A percentile compares a stretch with the other conserved stretches of the same genome.
phyloP scores from a whole-genome alignment of 2,888 invertebrate genomes.

The Drosophila colorata region DNA sequence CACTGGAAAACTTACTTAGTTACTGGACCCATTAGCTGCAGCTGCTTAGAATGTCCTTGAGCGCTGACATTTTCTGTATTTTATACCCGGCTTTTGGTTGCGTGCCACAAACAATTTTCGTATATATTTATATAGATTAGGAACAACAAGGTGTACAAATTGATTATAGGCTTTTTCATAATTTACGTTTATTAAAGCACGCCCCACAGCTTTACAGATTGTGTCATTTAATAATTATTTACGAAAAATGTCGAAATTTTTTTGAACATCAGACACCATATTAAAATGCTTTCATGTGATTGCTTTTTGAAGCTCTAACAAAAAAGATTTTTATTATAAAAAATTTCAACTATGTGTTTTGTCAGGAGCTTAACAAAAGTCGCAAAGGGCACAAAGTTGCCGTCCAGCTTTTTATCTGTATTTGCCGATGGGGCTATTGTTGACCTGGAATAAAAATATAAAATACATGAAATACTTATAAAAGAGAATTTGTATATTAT shows the following conservation, averaged over 20 bases:
- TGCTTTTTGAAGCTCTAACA: slow-evolving; percentile 32
- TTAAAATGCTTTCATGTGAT: slow-evolving; percentile 54
- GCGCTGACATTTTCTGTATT: slow-evolving; percentile 18
- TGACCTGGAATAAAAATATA: slow-evolving; percentile 20
- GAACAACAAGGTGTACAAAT: slow-evolving; percentile 45
- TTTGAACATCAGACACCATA: slow-evolving; percentile 10
- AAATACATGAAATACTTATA: slow-evolving; percentile 14
- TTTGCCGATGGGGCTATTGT: too few relatives aligned
- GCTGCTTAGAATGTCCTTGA: slow-evolving; percentile 63
- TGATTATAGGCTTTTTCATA: slow-evolving; percentile 68
- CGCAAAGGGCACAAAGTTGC: slow-evolving; percentile 22
- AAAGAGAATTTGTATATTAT: slow-evolving; percentile 26
- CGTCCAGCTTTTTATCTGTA: slow-evolving; percentile 13
- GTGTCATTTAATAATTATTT: slow-evolving; percentile 31
- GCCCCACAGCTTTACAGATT: slow-evolving; percentile 19
- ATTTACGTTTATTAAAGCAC: slow-evolving; percentile 64
- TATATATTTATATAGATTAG: slow-evolving; percentile 52
- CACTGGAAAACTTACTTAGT: background rate
- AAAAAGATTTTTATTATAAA: slow-evolving; percentile 20
- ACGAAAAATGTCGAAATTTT: slow-evolving; percentile 15
- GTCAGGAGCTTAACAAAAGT: slow-evolving; percentile 17
- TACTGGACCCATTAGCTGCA: slow-evolving; percentile 41
- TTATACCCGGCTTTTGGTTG: slow-evolving; percentile 36
- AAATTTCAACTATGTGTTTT: slow-evolving; percentile 46
- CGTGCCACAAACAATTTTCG: slow-evolving; percentile 68